Percentiles rank a stretch among this genome's conserved stretches.
Evolutionary conservation across 1,140 invertebrate species (phyloP).

Genomic region (Tribolium castaneum): DNA sequence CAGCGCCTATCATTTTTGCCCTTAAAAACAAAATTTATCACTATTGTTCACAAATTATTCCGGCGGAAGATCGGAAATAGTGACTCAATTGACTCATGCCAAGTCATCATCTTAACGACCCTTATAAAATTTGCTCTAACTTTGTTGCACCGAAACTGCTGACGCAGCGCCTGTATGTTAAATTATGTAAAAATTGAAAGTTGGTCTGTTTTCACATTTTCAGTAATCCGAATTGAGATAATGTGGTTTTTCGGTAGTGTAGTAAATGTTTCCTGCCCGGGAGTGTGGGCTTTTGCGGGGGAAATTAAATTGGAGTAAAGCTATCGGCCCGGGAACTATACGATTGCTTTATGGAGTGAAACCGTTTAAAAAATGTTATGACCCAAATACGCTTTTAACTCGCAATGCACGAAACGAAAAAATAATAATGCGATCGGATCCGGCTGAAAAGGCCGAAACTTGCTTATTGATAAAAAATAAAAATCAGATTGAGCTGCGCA

Average conservation of each 20-base stretch:
- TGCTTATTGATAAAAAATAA: conserved; percentile 9
- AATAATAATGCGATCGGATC: conserved; percentile 1
- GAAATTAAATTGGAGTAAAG: conserved; percentile 21
- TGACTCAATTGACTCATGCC: not conserved
- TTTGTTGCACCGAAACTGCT: not conserved
- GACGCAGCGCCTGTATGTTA: not conserved
- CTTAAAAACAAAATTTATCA: not conserved
- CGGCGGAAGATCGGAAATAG: not conserved
- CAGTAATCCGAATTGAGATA: not conserved
- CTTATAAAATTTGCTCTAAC: not conserved
- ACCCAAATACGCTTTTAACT: conserved; percentile 18
- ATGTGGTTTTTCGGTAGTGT: conserved; percentile 8
- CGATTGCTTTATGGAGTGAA: conserved; percentile 32
- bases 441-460: not conserved
- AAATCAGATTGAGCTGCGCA: not conserved
- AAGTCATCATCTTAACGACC: not conserved
- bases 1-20: not conserved
- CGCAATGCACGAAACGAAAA: not conserved
- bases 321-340: conserved; percentile 9
- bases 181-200: not conserved
- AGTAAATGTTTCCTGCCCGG: not conserved
- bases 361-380: conserved; percentile 24
- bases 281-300: not conserved
- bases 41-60: not conserved
- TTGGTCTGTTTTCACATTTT: not conserved